Conservation (phyloP, 2,797 vertebrate genomes). For the Sebastes baramenuke region DNA sequence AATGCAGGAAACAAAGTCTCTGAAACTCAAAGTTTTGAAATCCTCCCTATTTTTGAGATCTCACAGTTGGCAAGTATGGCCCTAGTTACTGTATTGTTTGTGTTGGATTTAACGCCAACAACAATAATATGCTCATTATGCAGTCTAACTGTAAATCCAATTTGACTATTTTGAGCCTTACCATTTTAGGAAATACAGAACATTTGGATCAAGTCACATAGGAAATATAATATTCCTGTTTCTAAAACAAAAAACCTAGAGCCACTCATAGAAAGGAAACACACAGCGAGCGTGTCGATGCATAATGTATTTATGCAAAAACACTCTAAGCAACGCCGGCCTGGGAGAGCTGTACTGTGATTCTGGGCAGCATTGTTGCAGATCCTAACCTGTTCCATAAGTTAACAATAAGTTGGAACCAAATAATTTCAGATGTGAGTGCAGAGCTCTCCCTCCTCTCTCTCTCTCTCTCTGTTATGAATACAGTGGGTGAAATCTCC, state of each 20-base stretch:
- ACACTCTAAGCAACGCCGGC: not conserved
- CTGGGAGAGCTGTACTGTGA: conserved; percentile 5
- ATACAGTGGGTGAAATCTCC: conserved; percentile 60
- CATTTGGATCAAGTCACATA: not conserved
- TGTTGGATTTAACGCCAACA: not conserved
- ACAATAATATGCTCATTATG: not conserved
- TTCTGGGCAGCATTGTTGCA: conserved; percentile 6
- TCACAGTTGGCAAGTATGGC: too few relatives aligned
- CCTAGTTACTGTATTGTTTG: not conserved
- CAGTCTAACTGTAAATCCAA: not conserved
- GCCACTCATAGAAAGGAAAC: not conserved
- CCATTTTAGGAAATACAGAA: not conserved
- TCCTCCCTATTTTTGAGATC: too few relatives aligned
- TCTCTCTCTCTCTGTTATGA: conserved; percentile 26
- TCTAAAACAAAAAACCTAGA: conserved; percentile 13
- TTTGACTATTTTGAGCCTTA: not conserved
- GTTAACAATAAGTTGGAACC: conserved; percentile 28
- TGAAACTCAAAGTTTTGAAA: too few relatives aligned
- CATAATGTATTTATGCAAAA: conserved; percentile 51
- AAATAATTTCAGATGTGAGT: conserved; percentile 32
- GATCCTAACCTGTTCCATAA: conserved; percentile 4
- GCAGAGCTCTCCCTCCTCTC: conserved; percentile 2
- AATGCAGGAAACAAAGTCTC: too few relatives aligned
- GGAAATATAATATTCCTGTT: conserved; percentile 6
- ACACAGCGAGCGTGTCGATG: not conserved